Percentiles rank a stretch among this genome's conserved stretches.
Evolutionary conservation across 2,888 invertebrate genomes (phyloP).

Genomic region (Osmoderma eremita): DNA sequence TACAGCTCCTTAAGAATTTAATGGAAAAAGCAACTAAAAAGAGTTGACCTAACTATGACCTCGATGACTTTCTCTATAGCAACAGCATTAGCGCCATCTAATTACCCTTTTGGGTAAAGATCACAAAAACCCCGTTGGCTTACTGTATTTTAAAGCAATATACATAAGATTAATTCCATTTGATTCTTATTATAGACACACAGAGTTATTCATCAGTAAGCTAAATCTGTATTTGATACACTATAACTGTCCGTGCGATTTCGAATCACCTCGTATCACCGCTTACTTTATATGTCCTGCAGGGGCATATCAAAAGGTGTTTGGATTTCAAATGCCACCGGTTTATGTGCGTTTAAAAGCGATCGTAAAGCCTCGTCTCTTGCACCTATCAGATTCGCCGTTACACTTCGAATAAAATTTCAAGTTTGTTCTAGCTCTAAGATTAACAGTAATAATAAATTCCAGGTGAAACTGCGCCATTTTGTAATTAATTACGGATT

Average conservation of each 20-base stretch:
- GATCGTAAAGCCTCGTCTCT: constrained; percentile 27
- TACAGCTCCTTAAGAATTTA: too few relatives aligned
- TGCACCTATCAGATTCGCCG: constrained; percentile 14
- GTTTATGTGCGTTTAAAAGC: constrained; percentile 38
- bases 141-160: too few relatives aligned
- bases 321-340: constrained; percentile 35
- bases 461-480: constrained; percentile 2
- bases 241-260: background rate
- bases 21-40: too few relatives aligned
- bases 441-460: constrained; percentile 8
- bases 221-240: too few relatives aligned
- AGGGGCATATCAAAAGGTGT: constrained; percentile 33
- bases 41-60: too few relatives aligned
- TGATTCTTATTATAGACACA: too few relatives aligned
- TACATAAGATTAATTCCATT: too few relatives aligned
- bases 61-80: too few relatives aligned
- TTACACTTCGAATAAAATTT: constrained; percentile 19
- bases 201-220: too few relatives aligned
- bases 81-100: too few relatives aligned
- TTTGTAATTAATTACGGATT: background rate
- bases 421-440: background rate
- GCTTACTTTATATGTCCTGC: constrained; percentile 9
- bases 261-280: constrained; percentile 17
- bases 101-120: too few relatives aligned
- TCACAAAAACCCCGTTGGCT: too few relatives aligned